Conservation (phyloP, 2,113 vertebrate species). For the Pseudorectes ferrugineus region DNA sequence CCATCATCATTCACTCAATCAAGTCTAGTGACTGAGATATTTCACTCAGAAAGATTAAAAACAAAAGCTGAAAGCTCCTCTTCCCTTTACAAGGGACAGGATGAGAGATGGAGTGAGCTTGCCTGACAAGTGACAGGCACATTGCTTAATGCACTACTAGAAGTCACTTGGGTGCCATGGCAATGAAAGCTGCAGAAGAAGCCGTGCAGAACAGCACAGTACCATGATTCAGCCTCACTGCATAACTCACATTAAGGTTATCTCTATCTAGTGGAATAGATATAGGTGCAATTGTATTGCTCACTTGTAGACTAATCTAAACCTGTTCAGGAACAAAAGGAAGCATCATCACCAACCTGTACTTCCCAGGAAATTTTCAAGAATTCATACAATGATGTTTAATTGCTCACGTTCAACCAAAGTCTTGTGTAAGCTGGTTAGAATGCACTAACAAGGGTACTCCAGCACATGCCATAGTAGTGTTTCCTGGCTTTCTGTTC, state of each 20-base stretch:
- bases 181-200: background rate
- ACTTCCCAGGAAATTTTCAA: background rate
- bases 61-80: background rate
- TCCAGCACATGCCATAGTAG: background rate
- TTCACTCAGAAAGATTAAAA: background rate
- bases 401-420: background rate
- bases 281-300: background rate
- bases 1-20: background rate
- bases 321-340: background rate
- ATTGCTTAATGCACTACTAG: background rate
- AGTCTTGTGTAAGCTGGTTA: background rate
- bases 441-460: background rate
- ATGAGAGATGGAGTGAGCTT: background rate
- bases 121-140: background rate
- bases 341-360: background rate
- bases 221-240: background rate
- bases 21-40: background rate
- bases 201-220: background rate
- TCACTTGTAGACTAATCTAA: background rate
- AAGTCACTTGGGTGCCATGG: constrained; percentile 23
- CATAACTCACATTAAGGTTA: background rate
- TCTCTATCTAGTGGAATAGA: background rate
- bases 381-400: background rate
- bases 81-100: background rate
- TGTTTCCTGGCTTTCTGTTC: background rate